Evolutionary conservation across 2,888 invertebrate genomes (phyloP), one percentile per base, ranked within the genome.

Genomic region (Nephrocerus scutellatus): DNA sequence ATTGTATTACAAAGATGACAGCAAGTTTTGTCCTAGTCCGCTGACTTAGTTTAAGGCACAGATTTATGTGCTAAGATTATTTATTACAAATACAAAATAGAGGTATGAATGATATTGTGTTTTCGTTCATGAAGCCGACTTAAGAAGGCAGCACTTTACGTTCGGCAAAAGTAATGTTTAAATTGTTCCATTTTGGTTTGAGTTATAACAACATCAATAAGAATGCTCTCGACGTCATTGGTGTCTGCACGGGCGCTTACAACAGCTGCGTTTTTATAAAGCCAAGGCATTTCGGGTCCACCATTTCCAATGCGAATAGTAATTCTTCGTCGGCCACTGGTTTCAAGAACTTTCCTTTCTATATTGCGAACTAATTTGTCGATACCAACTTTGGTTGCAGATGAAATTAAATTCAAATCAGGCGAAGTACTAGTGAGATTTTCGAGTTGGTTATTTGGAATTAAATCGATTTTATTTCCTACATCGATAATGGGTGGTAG

Each of bases 391-490:
- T 60, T 56, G 5, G 72, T 68, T 21, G 62, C 67, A 1, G 74
- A 70, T 9, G 77, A 75, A 18, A 79, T 71, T 5, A 70, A 54
- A 18, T 65, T 44, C 3, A 63, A 39, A 18, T 62, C 47, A 26
- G 6, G 3, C 10, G 14, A 4, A 36, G 7, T 3, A 21, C 3
- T 9, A 30, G 1, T 2, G 46, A 9, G 29, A 8, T 13, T 33
- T 3, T 3, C 16, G 10, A 19, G 12, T 4, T 14, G 23, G 9
- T 6, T 7, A 45, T 23, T 38, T 38, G 26, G 44, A 3, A 73
- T 38, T 25, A 78, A 60, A 66, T 87, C 87, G 43, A 74, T 70
- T 68, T 88, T 88, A 64, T 88, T 89, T 32, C 79, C 82, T 21
- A 86, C 80, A 51, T 77, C 75, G 15, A 86, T 74, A 35, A 86